Conservation (phyloP, 2,113 vertebrate species). For the Callionymus lyra region DNA sequence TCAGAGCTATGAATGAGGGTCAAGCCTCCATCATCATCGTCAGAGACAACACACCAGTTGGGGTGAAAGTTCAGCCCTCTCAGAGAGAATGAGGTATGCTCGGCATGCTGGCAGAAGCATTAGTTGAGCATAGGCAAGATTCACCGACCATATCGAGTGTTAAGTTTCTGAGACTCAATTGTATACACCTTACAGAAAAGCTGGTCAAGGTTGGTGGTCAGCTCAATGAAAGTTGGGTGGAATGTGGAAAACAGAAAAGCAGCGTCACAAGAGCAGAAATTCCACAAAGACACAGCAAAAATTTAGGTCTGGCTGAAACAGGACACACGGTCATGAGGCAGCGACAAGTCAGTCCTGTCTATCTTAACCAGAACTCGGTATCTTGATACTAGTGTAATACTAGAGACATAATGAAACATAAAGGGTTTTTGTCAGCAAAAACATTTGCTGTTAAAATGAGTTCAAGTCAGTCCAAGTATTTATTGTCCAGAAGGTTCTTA, state of each 20-base stretch:
- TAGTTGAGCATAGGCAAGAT: conserved; percentile 19
- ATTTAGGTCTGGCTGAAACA: too few species aligned
- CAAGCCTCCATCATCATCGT: conserved; percentile 38
- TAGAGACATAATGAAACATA: too few species aligned
- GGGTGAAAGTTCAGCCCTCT: conserved; percentile 42
- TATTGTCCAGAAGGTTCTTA: too few species aligned
- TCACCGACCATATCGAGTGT: conserved; percentile 17
- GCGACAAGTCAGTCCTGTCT: too few species aligned
- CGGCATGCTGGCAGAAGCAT: conserved; percentile 41
- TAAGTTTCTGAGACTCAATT: conserved; percentile 26
- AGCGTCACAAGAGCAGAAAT: too few species aligned
- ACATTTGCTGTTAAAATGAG: too few species aligned
- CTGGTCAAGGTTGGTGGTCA: conserved; percentile 50
- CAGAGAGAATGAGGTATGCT: conserved; percentile 38
- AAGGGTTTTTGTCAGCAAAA: too few species aligned
- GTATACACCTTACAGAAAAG: conserved; percentile 40
- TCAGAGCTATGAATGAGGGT: conserved; percentile 19
- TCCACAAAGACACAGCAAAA: too few species aligned
- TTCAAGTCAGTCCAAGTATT: too few species aligned
- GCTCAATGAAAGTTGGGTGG: conserved; percentile 41
- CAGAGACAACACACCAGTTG: conserved; percentile 23
- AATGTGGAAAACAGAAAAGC: conserved; percentile 37
- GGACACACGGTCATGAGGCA: too few species aligned
- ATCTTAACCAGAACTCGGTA: too few species aligned
- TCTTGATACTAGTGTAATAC: too few species aligned